Base-by-base conservation (phyloP, 2,797 vertebrate genomes). In the Enteromius afrohamiltoni region DNA sequence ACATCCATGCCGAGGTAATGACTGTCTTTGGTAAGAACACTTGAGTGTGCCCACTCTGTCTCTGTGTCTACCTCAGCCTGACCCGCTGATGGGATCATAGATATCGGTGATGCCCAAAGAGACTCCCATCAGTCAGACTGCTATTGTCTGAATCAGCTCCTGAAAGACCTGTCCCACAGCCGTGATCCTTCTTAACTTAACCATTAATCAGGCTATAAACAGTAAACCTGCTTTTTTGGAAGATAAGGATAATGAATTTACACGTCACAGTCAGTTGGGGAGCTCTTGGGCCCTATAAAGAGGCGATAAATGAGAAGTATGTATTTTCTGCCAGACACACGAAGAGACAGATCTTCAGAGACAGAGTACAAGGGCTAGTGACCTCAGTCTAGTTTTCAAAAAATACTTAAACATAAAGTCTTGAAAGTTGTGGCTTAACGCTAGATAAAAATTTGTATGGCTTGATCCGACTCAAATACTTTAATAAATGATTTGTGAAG, bases 241-340 rank as follows among this genome's bases (percentile, higher is more conserved):
- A 42, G 81, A 83, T 76, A 77, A 83, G 81, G 73, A 76, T 83
- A 83, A 76, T 83, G 47, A 83, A 83, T 83, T 64, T 76, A 83
- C 58, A 74, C 2, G 31, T 67, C 80, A 67, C 70, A 42, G 80
- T 26, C 70, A 64, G 60, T 82, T 82, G 75, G 60, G 60, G 31
- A 82, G 45, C 60, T 82, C 60, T 82, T 82, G 70, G 70, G 60
- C 60, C 71, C 58, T 21, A 65, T 82, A 53, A 82, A 82, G 40
- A 75, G 70, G 60, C 10, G 2, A 82, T 82, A 82, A 51, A 75
- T 75, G 42, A 47, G 45, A 82, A 60, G 58, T 29, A 31, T 45
- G 60, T 65, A 74, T 62, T 83, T 58, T 58, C 23, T 31, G 73
- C 53, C 81, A 55, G 23, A 55, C 17, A 51, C n/a, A 53, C 2